Evolutionary conservation across 1,140 invertebrate genomes (phyloP), one percentile per base, ranked within the genome.

Genomic region (Lordiphosa clarofinis): DNA sequence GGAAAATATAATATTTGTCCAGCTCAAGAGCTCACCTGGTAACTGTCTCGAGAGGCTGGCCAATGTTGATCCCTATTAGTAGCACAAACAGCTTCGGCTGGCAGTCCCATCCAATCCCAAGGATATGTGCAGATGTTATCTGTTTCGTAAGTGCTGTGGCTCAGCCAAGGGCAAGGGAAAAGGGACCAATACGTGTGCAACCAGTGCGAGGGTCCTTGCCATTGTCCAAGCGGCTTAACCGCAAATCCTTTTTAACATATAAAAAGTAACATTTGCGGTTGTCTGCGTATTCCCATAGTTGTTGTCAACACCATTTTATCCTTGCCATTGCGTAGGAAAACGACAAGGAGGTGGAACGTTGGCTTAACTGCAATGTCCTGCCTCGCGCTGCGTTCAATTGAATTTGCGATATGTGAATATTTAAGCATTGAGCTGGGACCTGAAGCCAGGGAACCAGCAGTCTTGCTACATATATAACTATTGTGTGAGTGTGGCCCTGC

Each of bases 391-490:
- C 73, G 73, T 84, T 84, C 78, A 84, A 84, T 84, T 84, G 78
- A 84, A 84, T 84, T 86, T 84, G 78, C 78, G 78, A 84, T 84
- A 84, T 86, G 78, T 84, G 78, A 84, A 84, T 84, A 84, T 84
- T 84, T 84, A 84, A 84, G 79, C 73, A 84, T 79, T 86, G 79
- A 55, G 58, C 69, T 61, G 78, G 79, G 78, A 86, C 78, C 44
- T 38, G 38, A 44, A 39, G 9, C 44, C 24, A 54, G 47, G 39
- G 43, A 28, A 6, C 31, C 19, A 35, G 31, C 43, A 6, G 7
- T 8, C 28, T 31, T 31, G 61, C 66, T 64, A 73, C 66, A 71
- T 63, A 74, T 70, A 75, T 81, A 81, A 74, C 75, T 31, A 81
- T 79, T 73, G 74, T 75, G 70, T 57, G 57, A 55, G 11, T 43